These are phyloP conservation scores for Polypedilum pembai DNA, from an alignment of 1,140 invertebrate species.

Conservation along the genomic window DNA sequence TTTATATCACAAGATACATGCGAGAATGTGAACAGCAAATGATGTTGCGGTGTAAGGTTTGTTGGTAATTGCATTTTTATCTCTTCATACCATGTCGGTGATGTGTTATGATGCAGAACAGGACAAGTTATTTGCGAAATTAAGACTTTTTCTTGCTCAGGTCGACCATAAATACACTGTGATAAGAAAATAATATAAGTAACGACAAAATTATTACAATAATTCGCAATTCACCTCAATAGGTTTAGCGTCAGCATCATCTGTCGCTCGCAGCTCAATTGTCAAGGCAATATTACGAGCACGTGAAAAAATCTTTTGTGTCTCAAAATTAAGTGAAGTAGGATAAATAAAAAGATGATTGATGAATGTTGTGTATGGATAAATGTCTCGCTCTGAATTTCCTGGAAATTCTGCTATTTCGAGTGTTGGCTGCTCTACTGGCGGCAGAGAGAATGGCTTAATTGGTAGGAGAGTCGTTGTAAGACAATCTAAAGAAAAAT, in stretches of 20 bases:
- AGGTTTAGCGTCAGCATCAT: slow-evolving; percentile 59
- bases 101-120: slow-evolving; percentile 73
- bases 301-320: slow-evolving; percentile 84
- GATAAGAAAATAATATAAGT: slow-evolving; percentile 27
- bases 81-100: slow-evolving; percentile 78
- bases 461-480: slow-evolving; percentile 70
- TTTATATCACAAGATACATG: slow-evolving; percentile 81
- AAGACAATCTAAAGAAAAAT: slow-evolving; percentile 59
- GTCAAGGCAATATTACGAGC: slow-evolving; percentile 86
- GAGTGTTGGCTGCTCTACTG: slow-evolving; percentile 60
- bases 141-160: slow-evolving; percentile 53
- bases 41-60: slow-evolving; percentile 68
- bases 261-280: slow-evolving; percentile 74
- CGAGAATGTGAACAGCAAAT: slow-evolving; percentile 81
- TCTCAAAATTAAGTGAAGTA: slow-evolving; percentile 74
- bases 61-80: slow-evolving; percentile 78
- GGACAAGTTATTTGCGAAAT: slow-evolving; percentile 57
- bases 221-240: slow-evolving; percentile 51
- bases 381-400: slow-evolving; percentile 58
- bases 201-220: slow-evolving; percentile 28
- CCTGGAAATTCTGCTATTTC: slow-evolving; percentile 77
- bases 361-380: slow-evolving; percentile 71
- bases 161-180: slow-evolving; percentile 68
- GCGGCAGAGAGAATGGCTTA: slow-evolving; percentile 73
- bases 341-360: slow-evolving; percentile 92